Percentiles rank a stretch among this genome's conserved stretches.
These are phyloP conservation scores for Neodon shergylaensis DNA, from an alignment of 2,113 vertebrate genomes.

Conservation along the genomic window DNA sequence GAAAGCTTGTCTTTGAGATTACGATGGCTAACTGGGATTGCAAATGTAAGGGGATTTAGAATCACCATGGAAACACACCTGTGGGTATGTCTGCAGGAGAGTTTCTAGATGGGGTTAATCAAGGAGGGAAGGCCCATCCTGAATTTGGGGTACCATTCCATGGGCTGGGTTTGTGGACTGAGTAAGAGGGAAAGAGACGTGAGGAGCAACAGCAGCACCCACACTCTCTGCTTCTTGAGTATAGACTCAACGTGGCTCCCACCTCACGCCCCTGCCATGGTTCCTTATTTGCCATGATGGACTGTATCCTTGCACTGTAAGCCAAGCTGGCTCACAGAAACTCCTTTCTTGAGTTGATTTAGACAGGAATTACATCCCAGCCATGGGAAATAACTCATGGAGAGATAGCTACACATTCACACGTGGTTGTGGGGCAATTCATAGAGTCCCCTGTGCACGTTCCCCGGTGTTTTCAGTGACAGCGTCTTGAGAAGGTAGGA, in stretches of 20 bases:
- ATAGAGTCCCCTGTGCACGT: not conserved
- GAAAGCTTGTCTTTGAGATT: not conserved
- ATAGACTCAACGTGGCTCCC: not conserved
- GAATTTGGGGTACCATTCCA: not conserved
- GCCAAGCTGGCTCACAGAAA: not conserved
- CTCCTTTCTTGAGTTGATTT: not conserved
- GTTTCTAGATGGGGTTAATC: too few species aligned
- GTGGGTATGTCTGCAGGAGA: too few species aligned
- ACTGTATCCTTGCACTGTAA: not conserved
- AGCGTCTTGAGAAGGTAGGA: not conserved
- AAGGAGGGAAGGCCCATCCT: not conserved
- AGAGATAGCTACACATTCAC: not conserved
- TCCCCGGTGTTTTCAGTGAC: not conserved
- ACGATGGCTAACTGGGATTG: not conserved
- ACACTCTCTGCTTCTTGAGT: not conserved
- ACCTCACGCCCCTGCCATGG: not conserved
- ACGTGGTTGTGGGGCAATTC: not conserved
- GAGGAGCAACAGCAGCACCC: not conserved
- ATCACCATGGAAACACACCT: not conserved
- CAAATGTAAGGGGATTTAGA: not conserved
- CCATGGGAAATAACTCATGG: not conserved
- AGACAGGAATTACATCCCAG: not conserved
- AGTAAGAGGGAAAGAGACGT: not conserved
- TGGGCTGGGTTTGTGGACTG: not conserved
- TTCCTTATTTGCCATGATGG: not conserved